Evolutionary conservation across 1,140 invertebrate genomes (phyloP).

Genomic region (Euwallacea fornicatus): DNA sequence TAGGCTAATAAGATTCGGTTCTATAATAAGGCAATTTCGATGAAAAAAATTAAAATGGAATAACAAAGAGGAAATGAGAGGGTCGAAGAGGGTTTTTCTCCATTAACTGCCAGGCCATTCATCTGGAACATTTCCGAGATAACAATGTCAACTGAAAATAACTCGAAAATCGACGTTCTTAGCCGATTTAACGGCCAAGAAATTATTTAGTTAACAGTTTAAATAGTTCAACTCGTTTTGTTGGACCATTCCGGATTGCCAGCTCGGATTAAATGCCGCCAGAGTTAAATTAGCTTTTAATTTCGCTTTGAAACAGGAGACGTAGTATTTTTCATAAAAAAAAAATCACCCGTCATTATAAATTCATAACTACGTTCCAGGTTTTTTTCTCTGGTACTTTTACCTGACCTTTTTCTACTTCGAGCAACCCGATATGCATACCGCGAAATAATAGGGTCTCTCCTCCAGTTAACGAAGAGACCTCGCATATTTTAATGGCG

Average conservation of each 20-base stretch:
- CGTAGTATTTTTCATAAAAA: too few species aligned
- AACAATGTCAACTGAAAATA: conserved; percentile 13
- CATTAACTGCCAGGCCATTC: background rate
- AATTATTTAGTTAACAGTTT: conserved; percentile 19
- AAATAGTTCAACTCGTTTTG: conserved; percentile 8
- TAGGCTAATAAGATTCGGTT: conserved; percentile 26
- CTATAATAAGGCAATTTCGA: background rate
- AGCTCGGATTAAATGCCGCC: background rate
- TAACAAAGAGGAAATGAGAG: background rate
- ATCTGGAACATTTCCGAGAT: conserved; percentile 4
- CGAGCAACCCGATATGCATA: conserved; percentile 6
- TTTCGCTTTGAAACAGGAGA: background rate
- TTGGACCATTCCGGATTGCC: background rate
- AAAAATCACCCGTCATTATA: too few species aligned
- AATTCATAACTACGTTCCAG: too few species aligned
- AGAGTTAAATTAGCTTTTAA: background rate
- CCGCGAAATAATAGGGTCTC: conserved; percentile 2
- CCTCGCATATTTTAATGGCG: conserved; percentile 5
- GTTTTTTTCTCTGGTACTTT: too few species aligned
- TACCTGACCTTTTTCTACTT: background rate
- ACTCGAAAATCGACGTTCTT: conserved; percentile 20
- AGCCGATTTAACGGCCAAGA: conserved; percentile 18
- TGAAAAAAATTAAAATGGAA: background rate
- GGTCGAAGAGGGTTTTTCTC: background rate
- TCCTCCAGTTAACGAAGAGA: background rate